Percentiles rank a stretch among this genome's conserved stretches.
Conservation (phyloP, 2,797 vertebrate genomes). For the Taenioides sp. region DNA sequence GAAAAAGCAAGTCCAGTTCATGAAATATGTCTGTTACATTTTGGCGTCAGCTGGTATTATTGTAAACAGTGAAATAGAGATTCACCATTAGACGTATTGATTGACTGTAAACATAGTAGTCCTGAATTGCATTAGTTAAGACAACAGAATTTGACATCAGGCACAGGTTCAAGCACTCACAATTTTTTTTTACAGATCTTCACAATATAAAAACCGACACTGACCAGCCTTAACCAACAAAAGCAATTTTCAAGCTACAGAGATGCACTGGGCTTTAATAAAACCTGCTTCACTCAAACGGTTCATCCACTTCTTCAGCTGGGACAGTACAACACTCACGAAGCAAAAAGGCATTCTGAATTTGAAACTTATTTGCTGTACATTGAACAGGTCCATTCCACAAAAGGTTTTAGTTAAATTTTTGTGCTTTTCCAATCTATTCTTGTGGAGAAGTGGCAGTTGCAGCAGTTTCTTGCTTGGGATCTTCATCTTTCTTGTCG, state of each 20-base stretch:
- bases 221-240: constrained; percentile 57
- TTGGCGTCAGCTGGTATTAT: constrained; percentile 76
- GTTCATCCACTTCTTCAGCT: constrained; percentile 15
- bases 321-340: constrained; percentile 29
- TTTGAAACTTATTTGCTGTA: constrained; percentile 38
- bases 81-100: constrained; percentile 48
- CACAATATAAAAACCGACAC: constrained; percentile 65
- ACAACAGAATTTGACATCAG: constrained; percentile 68
- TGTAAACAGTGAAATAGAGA: constrained; percentile 70
- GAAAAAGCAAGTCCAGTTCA: constrained; percentile 49
- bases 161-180: constrained; percentile 74
- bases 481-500: constrained; percentile 58
- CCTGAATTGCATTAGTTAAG: constrained; percentile 69
- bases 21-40: constrained; percentile 67
- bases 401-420: constrained; percentile 29
- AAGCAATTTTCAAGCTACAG: constrained; percentile 65
- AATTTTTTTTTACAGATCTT: constrained; percentile 62
- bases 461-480: constrained; percentile 43
- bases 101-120: constrained; percentile 72
- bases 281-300: constrained; percentile 43
- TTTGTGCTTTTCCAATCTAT: constrained; percentile 39
- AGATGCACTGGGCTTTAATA: constrained; percentile 67
- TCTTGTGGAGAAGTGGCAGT: constrained; percentile 56
- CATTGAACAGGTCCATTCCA: constrained; percentile 55
- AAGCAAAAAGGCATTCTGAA: constrained; percentile 29